Evolutionary conservation across 2,888 invertebrate genomes (phyloP), one percentile per base, ranked within the genome.

Genomic region (Ptilodon capucinus): DNA sequence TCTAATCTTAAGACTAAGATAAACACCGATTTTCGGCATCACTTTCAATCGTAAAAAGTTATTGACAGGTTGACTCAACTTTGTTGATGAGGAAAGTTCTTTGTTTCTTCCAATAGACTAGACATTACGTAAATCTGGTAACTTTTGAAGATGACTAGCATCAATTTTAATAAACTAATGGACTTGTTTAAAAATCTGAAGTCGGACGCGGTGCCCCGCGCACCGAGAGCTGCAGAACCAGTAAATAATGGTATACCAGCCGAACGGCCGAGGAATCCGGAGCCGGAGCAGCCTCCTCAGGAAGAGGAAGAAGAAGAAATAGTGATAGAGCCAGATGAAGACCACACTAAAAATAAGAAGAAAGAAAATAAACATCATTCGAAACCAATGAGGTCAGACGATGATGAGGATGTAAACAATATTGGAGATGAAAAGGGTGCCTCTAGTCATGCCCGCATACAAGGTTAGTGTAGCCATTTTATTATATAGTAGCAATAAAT

Each of bases 171-270:
- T 47, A 86, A 80, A 68, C 60, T 89, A 43, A 66, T 84, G 40
- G 86, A 89, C 51, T 79, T 84, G 47, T 84, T 92, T 54, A 80
- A 84, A 35, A 83, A 87, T 48, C 57, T 92, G 28, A 92, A 91
- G 54, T 83, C 92, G 1, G 92, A 92, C 57, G 92, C 92, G 7
- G 80, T 86, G 32, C 92, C 92, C 0, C 84, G 84, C 60, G 79
- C 91, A 5, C 92, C 92, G 0, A 77, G 92, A 34, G 66, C 75
- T 25, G 59, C 57, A 30, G 59, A 62, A 13, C 65, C 60, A n/a
- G 57, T 64, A 17, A 55, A 58, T 25, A 38, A 49, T 13, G 48
- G 61, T 36, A 25, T 63, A 61, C 34, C 56, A 38, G 50, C 48
- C 17, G 60, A 64, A 32, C 51, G 69, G 32, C 64, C 74, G 58